These are phyloP conservation scores for Lordiphosa fenestrarum DNA, from an alignment of 2,888 invertebrate genomes.

Conservation along the genomic window DNA sequence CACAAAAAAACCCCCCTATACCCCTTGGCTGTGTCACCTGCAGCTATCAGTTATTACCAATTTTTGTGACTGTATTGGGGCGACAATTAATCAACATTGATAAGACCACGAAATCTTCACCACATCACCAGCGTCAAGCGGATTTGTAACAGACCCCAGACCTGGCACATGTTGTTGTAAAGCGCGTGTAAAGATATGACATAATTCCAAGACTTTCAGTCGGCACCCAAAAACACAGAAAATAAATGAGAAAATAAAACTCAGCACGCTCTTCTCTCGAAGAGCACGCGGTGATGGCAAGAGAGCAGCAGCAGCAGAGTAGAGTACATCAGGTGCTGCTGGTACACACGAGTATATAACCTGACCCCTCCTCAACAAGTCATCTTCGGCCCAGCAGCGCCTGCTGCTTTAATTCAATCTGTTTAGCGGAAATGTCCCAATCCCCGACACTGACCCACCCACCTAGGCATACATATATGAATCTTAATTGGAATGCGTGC, in stretches of 20 bases:
- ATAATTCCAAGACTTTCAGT: slow-evolving; percentile 69
- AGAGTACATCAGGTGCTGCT: slow-evolving; percentile 2
- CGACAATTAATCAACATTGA: slow-evolving; percentile 59
- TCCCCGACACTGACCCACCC: slow-evolving; percentile 14
- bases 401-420: slow-evolving; percentile 43
- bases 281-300: no score
- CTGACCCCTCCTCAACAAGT: slow-evolving; percentile 58
- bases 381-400: slow-evolving; percentile 33
- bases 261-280: not conserved
- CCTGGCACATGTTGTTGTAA: slow-evolving; percentile 44
- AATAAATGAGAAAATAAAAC: slow-evolving; percentile 8
- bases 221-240: slow-evolving; percentile 31
- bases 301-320: no score
- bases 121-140: slow-evolving; percentile 3
- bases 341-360: slow-evolving; percentile 10
- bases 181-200: slow-evolving; percentile 66
- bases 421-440: slow-evolving; percentile 49
- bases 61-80: slow-evolving; percentile 27
- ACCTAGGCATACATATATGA: slow-evolving; percentile 10
- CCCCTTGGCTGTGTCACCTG: slow-evolving; percentile 47
- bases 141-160: slow-evolving; percentile 13
- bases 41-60: slow-evolving; percentile 38
- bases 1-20: slow-evolving; percentile 5
- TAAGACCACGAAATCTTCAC: slow-evolving; percentile 27
- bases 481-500: slow-evolving; percentile 52